phyloP scores from a whole-genome alignment of 1,140 invertebrate species.

The Wasmannia auropunctata region DNA sequence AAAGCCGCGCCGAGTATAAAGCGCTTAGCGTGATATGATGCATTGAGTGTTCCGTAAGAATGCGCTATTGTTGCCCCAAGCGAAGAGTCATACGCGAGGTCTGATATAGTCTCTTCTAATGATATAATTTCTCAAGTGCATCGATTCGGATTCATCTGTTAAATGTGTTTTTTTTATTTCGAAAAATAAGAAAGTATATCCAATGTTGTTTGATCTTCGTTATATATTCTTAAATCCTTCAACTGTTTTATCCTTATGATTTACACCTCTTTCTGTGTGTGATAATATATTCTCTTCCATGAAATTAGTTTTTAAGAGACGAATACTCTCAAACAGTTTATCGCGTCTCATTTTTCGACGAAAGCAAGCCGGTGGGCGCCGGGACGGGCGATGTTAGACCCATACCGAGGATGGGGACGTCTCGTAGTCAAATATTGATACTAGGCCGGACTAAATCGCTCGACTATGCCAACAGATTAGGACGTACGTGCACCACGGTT shows the following conservation, averaged over 20 bases:
- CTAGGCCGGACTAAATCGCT: conserved; percentile 76
- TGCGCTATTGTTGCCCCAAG: conserved; percentile 29
- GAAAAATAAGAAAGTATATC: not conserved
- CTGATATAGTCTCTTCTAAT: not conserved
- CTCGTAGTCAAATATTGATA: conserved; percentile 80
- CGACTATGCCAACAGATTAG: conserved; percentile 77
- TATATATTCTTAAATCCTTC: not conserved
- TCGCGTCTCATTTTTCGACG: conserved; percentile 36
- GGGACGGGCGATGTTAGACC: conserved; percentile 55
- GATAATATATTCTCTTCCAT: not conserved
- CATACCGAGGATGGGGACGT: conserved; percentile 63
- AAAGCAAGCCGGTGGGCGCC: conserved; percentile 47
- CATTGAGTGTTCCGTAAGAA: conserved; percentile 24
- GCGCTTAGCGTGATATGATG: conserved; percentile 52
- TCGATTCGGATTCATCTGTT: not conserved
- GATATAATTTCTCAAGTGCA: not conserved
- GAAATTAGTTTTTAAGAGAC: not conserved
- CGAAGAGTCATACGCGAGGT: conserved; percentile 15
- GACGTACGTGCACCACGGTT: conserved; percentile 68
- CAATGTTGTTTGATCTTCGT: not conserved
- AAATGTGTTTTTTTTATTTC: not conserved
- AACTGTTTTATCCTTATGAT: not conserved
- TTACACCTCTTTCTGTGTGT: not conserved
- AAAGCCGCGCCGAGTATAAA: conserved; percentile 34
- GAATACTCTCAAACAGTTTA: not conserved